Base-by-base conservation (phyloP, 2,797 vertebrate species). In the Trematomus bernacchii region DNA sequence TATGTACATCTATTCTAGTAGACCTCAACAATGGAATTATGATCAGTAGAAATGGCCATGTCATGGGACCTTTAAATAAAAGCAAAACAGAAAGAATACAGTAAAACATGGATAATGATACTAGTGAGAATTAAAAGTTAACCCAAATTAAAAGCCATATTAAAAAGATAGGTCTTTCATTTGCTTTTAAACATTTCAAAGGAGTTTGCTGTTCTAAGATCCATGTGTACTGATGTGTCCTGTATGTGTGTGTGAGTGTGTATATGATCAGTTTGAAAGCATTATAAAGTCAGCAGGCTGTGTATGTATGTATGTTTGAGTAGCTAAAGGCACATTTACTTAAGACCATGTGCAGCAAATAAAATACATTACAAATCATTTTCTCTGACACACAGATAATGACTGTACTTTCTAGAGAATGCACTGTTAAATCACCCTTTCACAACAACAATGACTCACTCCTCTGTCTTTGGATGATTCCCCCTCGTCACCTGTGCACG, bases 391-490 rank as follows among this genome's bases (percentile, higher is more conserved):
- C 27, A 10, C 21, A 65, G 54, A 55, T 48, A 55, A 66, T 23
- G 46, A 11, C 52, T 51, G 40, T 21, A 60, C 37, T 21, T 54
- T 50, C 21, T 30, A 18, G 42, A 62, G 10, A 23, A 51, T 14
- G 42, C 59, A 44, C 33, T n/a, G 43, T 54, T 4, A 37, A 37
- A 30, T 78, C 43, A 59, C 52, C 60, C 60, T 68, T 54, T 37
- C 54, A 16, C 33, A 57, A 66, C 44, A 69, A 6, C 43, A 69
- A 60, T 66, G 59, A 73, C n/a, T 71, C 33, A 21, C 23, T 23
- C 10, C 51, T 50, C 18, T 58, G 27, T 77, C 40, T 51, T 13
- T 37, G 40, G 58, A 21, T 59, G 40, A 68, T 61, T 46, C 40
- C 42, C 15, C 43, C 51, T 21, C 1, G 27, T 75, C 66, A 66